phyloP scores from a whole-genome alignment of 2,797 vertebrate genomes.

The Sciurus vulgaris region DNA sequence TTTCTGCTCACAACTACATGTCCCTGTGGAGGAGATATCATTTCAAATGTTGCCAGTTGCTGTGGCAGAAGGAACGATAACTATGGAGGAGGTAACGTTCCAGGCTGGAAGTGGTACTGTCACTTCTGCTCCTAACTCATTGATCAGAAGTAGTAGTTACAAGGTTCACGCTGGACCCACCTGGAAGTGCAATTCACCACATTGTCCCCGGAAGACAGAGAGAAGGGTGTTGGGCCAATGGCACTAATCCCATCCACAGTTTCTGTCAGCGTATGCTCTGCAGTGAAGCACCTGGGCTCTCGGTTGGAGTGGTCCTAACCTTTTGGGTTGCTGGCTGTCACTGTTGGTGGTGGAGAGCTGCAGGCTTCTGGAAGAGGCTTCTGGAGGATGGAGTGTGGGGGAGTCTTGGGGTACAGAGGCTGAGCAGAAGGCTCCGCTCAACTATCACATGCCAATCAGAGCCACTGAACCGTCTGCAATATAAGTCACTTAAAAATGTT shows the following conservation, averaged over 20 bases:
- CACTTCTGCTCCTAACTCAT: not conserved
- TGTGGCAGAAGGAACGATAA: not conserved
- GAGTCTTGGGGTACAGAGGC: not conserved
- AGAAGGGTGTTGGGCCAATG: not conserved
- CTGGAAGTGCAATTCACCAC: not conserved
- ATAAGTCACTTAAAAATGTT: conserved; percentile 26
- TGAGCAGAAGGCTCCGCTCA: conserved; percentile 43
- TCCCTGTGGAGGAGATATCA: not conserved
- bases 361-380: conserved; percentile 27
- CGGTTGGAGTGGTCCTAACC: not conserved
- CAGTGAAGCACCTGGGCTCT: not conserved
- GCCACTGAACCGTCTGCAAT: not conserved
- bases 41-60: not conserved
- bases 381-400: not conserved
- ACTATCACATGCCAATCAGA: not conserved
- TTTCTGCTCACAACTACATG: not conserved
- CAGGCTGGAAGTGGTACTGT: not conserved
- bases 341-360: not conserved
- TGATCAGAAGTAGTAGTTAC: not conserved
- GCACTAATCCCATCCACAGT: not conserved
- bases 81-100: not conserved
- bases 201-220: not conserved
- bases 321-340: conserved; percentile 32
- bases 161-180: not conserved
- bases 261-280: not conserved